Percentiles rank a stretch among this genome's conserved stretches.
phyloP scores from a whole-genome alignment of 1,140 invertebrate genomes.

The Spodoptera litura region DNA sequence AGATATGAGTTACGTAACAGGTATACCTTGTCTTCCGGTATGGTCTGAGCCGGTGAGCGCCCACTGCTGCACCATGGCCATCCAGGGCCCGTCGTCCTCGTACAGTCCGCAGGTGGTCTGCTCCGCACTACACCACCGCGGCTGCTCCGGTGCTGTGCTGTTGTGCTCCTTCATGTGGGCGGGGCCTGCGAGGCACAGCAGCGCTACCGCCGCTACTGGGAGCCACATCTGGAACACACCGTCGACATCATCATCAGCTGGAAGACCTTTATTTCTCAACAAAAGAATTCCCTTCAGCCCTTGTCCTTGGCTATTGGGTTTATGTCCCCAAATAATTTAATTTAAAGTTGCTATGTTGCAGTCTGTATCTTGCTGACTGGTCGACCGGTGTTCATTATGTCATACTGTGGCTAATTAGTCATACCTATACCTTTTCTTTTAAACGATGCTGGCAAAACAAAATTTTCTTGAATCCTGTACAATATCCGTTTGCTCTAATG shows the following conservation, averaged over 20 bases:
- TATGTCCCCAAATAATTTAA: no score
- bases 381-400: not conserved
- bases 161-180: not conserved
- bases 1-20: not conserved
- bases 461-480: not conserved
- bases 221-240: conserved; percentile 1
- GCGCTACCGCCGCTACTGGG: not conserved
- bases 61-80: conserved; percentile 79
- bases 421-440: not conserved
- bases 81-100: conserved; percentile 66
- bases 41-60: conserved; percentile 60
- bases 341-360: no score
- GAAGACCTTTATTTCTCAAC: no score
- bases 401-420: not conserved
- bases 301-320: no score
- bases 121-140: not conserved
- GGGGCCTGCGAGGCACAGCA: conserved; percentile 5
- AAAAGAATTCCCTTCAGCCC: no score
- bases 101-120: conserved; percentile 54
- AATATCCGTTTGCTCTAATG: not conserved
- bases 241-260: no score
- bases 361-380: no score
- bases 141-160: not conserved
- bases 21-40: conserved; percentile 66
- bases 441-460: not conserved